Percentiles rank a stretch among this genome's conserved stretches.
Conservation (phyloP, 2,888 invertebrate species). For the Copidosoma aretas region DNA sequence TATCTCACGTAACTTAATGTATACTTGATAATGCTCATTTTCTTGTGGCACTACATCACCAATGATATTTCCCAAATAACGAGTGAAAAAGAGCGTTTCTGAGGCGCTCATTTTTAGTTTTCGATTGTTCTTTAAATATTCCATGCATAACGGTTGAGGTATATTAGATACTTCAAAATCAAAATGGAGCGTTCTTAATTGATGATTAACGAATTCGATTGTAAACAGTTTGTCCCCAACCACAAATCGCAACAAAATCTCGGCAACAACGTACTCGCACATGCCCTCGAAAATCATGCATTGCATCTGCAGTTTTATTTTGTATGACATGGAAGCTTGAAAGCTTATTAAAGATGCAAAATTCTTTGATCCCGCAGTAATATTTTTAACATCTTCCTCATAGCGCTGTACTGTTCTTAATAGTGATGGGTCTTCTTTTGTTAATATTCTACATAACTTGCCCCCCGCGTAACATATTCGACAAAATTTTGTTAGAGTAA, state of each 20-base stretch:
- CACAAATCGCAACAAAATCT: conserved; percentile 2
- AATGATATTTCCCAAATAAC: conserved; percentile 3
- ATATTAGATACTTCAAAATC: conserved; percentile 7
- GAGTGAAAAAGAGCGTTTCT: conserved; percentile 11
- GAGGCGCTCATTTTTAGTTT: conserved; percentile 18
- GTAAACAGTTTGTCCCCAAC: not conserved
- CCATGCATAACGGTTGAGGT: not conserved
- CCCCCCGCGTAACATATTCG: conserved; percentile 29
- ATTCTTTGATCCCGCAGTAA: not conserved
- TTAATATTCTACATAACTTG: not conserved
- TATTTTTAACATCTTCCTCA: not conserved
- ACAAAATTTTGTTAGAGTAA: conserved; percentile 23
- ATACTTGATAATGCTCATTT: conserved; percentile 1
- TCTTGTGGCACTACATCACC: not conserved
- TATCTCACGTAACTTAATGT: conserved; percentile 1
- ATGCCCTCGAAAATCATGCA: conserved; percentile 15
- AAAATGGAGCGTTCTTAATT: not conserved
- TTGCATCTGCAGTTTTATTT: not conserved
- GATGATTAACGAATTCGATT: conserved; percentile 5
- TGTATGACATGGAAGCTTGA: not conserved
- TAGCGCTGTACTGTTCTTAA: conserved; percentile 21
- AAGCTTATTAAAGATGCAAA: not conserved
- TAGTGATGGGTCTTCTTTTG: conserved; percentile 26
- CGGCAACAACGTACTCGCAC: conserved; percentile 5
- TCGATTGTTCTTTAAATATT: conserved; percentile 13